Base-by-base conservation (phyloP, 2,888 invertebrate species). In the Ametastegia equiseti region DNA sequence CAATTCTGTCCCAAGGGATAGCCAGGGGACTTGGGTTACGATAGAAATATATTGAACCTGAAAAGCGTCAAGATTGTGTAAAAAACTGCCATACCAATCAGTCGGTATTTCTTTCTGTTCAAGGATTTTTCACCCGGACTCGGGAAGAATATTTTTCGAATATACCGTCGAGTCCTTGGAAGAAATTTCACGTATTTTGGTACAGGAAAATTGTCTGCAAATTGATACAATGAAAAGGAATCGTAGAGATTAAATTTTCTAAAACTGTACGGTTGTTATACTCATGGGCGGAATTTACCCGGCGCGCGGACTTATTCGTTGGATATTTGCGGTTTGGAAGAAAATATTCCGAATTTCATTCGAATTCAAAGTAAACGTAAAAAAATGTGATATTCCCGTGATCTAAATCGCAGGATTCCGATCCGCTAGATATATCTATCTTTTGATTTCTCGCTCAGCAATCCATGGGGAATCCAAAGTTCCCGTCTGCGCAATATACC, bases 11-110 rank as follows among this genome's bases (percentile, higher is more conserved):
- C 75, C 75, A 15, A 9, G 65, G 65, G 65, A 67, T 1, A 67
- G 39, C 65, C 65, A 39, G 19, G 11, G 3, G 36, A 67, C 65
- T 67, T 39, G 23, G 19, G 36, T 15, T 23, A 45, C 45, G 39
- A 39, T 65, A 39, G 67, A 36, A 67, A 67, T 67, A 67, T 39
- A 39, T 36, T 19, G 71, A 47, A 71, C 15, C 23, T 27, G 47
- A 71, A 71, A 71, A 27, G 23, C 30, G 23, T 71, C 45, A 19
- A 15, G 71, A 71, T 36, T 71, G 42, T 67, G 7, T 30, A 71
- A 47, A 71, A 71, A 71, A 71, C 19, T 71, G 15, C 47, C 30
- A 6, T 7, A 30, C 71, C 71, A 45, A 71, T 71, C 45, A 71
- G 47, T 30, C 23, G 13, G 42, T 45, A 45, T 71, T 71, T 45